Evolutionary conservation across 2,888 invertebrate species (phyloP).

Genomic region (Ceraclea dissimilis): DNA sequence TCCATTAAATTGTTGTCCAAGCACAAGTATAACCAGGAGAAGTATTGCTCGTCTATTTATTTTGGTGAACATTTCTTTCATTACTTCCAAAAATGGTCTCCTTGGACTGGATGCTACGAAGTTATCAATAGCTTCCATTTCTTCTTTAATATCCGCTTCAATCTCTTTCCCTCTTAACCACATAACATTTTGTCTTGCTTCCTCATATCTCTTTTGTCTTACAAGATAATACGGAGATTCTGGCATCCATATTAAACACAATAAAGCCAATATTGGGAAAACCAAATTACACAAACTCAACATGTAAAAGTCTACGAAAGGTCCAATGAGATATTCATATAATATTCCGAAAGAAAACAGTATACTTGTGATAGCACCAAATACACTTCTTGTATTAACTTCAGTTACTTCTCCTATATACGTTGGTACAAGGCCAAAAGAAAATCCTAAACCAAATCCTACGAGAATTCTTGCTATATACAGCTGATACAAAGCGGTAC

Average conservation of each 20-base stretch:
- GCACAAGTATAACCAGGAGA: constrained; percentile 6
- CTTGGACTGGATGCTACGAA: constrained; percentile 32
- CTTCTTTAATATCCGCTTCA: constrained; percentile 27
- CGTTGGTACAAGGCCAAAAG: constrained; percentile 14
- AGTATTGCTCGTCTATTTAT: constrained; percentile 10
- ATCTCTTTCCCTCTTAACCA: constrained; percentile 28
- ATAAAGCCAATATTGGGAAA: constrained; percentile 19
- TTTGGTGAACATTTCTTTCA: constrained; percentile 13
- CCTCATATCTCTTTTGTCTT: constrained; percentile 23
- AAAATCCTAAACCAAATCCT: constrained; percentile 10
- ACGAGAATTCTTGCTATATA: constrained; percentile 10
- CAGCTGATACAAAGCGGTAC: constrained; percentile 10
- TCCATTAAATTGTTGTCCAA: constrained; percentile 14
- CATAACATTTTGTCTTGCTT: constrained; percentile 28
- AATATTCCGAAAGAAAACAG: constrained; percentile 10
- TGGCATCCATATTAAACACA: constrained; percentile 24
- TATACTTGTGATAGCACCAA: constrained; percentile 10
- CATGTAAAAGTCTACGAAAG: constrained; percentile 11
- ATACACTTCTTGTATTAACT: constrained; percentile 12
- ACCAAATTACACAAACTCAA: constrained; percentile 6
- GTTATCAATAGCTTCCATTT: constrained; percentile 27
- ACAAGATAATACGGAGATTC: constrained; percentile 25
- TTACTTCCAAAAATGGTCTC: constrained; percentile 24
- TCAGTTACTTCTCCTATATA: constrained; percentile 23
- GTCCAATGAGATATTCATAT: constrained; percentile 17